These are phyloP conservation scores for Microctenopoma stevenorrisi DNA, from an alignment of 2,797 vertebrate species.

Conservation along the genomic window DNA sequence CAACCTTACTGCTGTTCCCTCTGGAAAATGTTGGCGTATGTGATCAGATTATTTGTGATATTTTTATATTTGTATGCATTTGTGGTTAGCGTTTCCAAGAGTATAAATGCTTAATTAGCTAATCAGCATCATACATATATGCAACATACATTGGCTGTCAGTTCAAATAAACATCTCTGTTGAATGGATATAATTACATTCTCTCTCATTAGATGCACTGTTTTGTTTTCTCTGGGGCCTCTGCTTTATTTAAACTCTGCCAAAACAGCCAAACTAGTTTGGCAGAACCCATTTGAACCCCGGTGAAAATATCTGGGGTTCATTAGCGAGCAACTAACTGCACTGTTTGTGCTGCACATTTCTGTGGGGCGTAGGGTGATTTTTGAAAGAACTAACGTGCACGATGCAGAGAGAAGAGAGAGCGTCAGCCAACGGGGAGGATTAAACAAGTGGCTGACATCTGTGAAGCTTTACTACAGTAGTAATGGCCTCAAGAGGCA, in stretches of 20 bases:
- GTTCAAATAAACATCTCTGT: slow-evolving; percentile 16
- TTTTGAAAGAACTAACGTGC: slow-evolving; percentile 17
- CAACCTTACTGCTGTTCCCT: slow-evolving; percentile 4
- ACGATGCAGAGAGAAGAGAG: slow-evolving; percentile 11
- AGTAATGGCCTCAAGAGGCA: slow-evolving; percentile 24
- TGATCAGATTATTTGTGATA: slow-evolving; percentile 8
- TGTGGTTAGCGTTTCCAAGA: not conserved
- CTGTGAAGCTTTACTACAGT: slow-evolving; percentile 42
- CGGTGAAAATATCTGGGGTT: slow-evolving; percentile 9
- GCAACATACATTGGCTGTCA: not conserved
- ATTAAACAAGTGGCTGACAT: slow-evolving; percentile 52
- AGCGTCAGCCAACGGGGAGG: slow-evolving; percentile 19
- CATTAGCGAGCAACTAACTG: slow-evolving; percentile 5
- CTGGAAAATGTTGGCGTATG: slow-evolving; percentile 13
- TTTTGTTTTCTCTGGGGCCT: not conserved
- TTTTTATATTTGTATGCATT: not conserved
- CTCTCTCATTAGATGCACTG: slow-evolving; percentile 11
- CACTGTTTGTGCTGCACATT: slow-evolving; percentile 23
- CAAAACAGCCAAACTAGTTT: slow-evolving; percentile 3
- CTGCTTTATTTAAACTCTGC: slow-evolving; percentile 1
- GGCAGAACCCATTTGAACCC: slow-evolving; percentile 2
- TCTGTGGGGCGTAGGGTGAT: not conserved
- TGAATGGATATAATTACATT: slow-evolving; percentile 14
- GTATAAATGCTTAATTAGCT: slow-evolving; percentile 10
- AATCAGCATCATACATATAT: not conserved